phyloP scores from a whole-genome alignment of 2,113 vertebrate genomes.

The Carassius gibelio region DNA sequence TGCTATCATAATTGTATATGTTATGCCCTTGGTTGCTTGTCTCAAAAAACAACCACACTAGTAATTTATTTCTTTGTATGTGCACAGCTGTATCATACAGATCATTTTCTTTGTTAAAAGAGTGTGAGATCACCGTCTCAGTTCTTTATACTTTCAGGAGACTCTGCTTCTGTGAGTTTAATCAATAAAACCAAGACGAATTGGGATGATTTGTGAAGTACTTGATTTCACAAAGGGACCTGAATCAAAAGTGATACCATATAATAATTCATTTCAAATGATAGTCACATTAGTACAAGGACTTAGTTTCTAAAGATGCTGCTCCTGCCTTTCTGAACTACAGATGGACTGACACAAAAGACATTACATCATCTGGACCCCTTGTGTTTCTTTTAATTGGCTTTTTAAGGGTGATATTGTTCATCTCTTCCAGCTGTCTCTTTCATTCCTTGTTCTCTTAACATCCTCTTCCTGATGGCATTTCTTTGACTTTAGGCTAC shows the following conservation, averaged over 20 bases:
- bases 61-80: not conserved
- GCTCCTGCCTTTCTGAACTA: not conserved
- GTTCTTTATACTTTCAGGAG: not conserved
- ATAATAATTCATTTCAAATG: not conserved
- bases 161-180: not conserved
- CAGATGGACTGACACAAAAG: not conserved
- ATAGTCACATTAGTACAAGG: not conserved
- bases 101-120: too few relatives aligned
- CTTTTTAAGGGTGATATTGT: not conserved
- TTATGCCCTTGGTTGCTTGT: not conserved
- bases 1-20: not conserved
- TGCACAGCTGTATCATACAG: not conserved
- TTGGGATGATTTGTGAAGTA: not conserved
- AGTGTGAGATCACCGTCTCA: not conserved
- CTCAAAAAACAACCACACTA: not conserved
- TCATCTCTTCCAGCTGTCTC: constrained; percentile 15
- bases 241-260: not conserved
- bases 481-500: constrained; percentile 21
- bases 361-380: constrained; percentile 4
- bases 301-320: not conserved
- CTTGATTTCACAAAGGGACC: not conserved
- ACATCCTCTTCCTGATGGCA: not conserved
- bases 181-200: not conserved
- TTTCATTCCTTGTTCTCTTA: not conserved
- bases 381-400: constrained; percentile 31